These are phyloP conservation scores for Muscicapa adusta DNA, from an alignment of 2,113 vertebrate species.

Conservation along the genomic window DNA sequence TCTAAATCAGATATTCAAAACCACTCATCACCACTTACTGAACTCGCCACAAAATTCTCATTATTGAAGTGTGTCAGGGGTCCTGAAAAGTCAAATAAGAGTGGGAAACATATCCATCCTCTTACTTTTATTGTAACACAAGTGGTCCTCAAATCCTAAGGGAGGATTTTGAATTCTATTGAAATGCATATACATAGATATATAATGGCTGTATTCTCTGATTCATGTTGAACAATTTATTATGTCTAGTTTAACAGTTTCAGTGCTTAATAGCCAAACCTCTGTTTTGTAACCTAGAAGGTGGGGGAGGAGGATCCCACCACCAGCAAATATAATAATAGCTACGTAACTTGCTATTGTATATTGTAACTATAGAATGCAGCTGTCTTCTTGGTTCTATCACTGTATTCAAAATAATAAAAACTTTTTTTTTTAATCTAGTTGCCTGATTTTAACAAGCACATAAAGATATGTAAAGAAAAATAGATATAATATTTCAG, in stretches of 20 bases:
- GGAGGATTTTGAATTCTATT: not conserved
- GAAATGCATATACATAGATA: not conserved
- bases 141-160: not conserved
- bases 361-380: not conserved
- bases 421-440: rapidly evolving
- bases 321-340: not conserved
- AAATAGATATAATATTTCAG: not conserved
- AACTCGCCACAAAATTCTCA: not conserved
- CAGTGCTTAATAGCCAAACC: not conserved
- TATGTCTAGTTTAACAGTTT: not conserved
- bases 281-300: not conserved
- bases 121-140: not conserved
- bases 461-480: not conserved
- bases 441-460: not conserved
- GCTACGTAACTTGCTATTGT: not conserved
- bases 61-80: not conserved
- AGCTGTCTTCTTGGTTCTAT: not conserved
- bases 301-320: rapidly evolving
- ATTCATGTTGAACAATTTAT: not conserved
- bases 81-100: not conserved
- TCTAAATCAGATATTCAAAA: not conserved
- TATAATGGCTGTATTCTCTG: not conserved
- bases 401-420: not conserved
- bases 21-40: not conserved
- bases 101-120: not conserved